Conservation (phyloP, 2,888 invertebrate genomes). For the Sarcophaga carnaria region DNA sequence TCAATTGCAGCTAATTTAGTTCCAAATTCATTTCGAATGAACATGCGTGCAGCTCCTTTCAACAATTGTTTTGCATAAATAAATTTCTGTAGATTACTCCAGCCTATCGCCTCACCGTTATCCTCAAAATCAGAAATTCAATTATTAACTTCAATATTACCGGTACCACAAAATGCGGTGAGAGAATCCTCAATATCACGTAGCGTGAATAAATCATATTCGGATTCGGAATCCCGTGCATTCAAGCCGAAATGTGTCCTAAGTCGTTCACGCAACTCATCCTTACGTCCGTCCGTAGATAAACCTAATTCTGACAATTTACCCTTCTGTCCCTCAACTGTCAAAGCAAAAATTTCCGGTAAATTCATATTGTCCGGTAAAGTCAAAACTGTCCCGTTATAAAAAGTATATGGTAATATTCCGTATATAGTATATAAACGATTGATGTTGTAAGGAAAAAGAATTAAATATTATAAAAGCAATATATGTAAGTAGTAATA, state of each 20-base stretch:
- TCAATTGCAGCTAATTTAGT: neutral
- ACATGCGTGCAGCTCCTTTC: neutral
- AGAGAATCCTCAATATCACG: constrained; percentile 8
- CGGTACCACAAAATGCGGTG: neutral
- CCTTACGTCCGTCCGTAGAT: too few relatives aligned
- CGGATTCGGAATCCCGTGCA: neutral
- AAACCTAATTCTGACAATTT: too few relatives aligned
- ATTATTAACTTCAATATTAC: constrained; percentile 2
- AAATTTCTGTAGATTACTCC: neutral
- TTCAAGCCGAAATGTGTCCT: neutral
- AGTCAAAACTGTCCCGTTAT: too few relatives aligned
- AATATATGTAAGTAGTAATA: too few relatives aligned
- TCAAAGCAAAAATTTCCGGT: too few relatives aligned
- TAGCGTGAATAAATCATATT: neutral
- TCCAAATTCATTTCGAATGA: neutral
- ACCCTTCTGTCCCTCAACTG: too few relatives aligned
- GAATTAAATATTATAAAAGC: too few relatives aligned
- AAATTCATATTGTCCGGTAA: neutral
- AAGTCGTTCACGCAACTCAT: too few relatives aligned
- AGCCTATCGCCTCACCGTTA: constrained; percentile 12
- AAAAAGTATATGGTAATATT: too few relatives aligned
- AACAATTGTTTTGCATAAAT: neutral
- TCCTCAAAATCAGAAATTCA: constrained; percentile 15
- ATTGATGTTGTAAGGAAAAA: too few relatives aligned
- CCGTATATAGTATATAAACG: too few relatives aligned